Evolutionary conservation across 1,140 invertebrate species (phyloP).

Genomic region (Caenorhabditis latens): DNA sequence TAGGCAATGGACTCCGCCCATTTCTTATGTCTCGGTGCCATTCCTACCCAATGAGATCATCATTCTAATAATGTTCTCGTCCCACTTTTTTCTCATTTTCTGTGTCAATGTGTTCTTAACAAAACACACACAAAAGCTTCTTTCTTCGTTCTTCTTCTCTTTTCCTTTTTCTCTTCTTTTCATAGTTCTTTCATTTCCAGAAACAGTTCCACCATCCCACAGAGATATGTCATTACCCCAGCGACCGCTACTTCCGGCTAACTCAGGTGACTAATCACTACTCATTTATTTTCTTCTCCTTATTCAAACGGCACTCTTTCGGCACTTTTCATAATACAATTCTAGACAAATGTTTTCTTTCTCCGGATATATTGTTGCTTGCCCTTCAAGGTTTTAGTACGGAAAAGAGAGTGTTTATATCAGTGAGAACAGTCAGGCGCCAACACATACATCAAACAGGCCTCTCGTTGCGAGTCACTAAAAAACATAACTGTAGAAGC

Average conservation of each 20-base stretch:
- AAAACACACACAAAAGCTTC: slow-evolving; percentile 47
- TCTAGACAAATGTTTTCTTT: background rate
- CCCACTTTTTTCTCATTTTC: background rate
- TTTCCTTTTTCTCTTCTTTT: background rate
- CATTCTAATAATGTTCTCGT: slow-evolving; percentile 49
- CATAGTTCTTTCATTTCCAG: slow-evolving; percentile 21
- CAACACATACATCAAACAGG: background rate
- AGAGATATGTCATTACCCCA: slow-evolving; percentile 22
- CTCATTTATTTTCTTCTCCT: background rate
- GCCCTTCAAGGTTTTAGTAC: background rate
- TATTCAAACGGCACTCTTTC: background rate
- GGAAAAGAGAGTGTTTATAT: slow-evolving; percentile 24
- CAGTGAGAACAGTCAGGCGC: slow-evolving; percentile 42
- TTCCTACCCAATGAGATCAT: slow-evolving; percentile 56
- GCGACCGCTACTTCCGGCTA: slow-evolving; percentile 35
- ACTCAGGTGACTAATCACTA: slow-evolving; percentile 35
- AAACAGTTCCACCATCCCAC: background rate
- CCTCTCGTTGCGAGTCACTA: slow-evolving; percentile 24
- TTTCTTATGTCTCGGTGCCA: slow-evolving; percentile 47
- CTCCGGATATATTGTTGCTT: background rate
- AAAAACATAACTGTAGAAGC: slow-evolving; percentile 47
- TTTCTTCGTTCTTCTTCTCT: background rate
- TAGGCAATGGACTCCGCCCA: slow-evolving; percentile 42
- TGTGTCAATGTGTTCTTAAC: slow-evolving; percentile 18
- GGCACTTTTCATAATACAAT: background rate